Conservation (phyloP, 1,140 invertebrate genomes). For the Lepidostoma basale region DNA sequence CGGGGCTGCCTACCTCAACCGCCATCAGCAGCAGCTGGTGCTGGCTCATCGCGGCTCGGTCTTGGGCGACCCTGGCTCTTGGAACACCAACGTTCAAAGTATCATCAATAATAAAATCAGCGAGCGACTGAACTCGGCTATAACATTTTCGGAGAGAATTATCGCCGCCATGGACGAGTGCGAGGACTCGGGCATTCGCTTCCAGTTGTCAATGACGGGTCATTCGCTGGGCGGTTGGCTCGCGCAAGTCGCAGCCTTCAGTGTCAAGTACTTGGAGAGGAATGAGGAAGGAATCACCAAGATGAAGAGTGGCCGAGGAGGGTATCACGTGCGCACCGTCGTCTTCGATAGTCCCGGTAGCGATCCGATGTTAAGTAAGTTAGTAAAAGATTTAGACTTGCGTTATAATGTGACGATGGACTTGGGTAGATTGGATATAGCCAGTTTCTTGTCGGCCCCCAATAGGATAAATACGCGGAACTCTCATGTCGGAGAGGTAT, state of each 20-base stretch:
- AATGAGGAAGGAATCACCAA: background rate
- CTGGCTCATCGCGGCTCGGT: background rate
- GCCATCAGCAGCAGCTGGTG: background rate
- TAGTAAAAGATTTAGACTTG: background rate
- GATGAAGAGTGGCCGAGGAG: background rate
- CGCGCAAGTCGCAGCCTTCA: background rate
- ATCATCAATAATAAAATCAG: background rate
- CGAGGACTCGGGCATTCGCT: too few relatives aligned
- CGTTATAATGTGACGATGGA: background rate
- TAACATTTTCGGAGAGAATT: background rate
- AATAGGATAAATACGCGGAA: constrained; percentile 2
- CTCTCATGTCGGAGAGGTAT: background rate
- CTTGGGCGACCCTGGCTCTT: background rate
- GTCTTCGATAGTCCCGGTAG: constrained; percentile 6
- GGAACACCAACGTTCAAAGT: background rate
- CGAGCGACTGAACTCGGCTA: background rate
- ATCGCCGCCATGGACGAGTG: background rate
- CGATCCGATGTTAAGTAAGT: background rate
- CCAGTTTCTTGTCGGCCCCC: background rate
- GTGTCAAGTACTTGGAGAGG: background rate
- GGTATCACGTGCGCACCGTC: background rate
- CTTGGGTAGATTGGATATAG: background rate
- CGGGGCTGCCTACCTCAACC: background rate
- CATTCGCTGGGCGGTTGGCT: constrained; percentile 16
- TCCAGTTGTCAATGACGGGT: background rate